Evolutionary conservation across 2,797 vertebrate species (phyloP).

Genomic region (Hyperoplus immaculatus): DNA sequence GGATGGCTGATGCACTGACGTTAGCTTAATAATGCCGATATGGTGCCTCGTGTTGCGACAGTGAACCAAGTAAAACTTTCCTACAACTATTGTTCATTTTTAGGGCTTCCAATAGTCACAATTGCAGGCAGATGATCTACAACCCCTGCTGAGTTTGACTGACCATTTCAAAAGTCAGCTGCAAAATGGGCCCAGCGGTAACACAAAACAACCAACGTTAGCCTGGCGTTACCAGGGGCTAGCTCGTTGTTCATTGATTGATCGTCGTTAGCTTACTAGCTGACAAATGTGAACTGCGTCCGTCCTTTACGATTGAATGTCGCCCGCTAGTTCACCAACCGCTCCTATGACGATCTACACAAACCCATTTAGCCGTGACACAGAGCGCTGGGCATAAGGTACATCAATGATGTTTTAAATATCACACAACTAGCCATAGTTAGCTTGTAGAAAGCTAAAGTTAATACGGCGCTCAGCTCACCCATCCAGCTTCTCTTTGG

Average conservation of each 20-base stretch:
- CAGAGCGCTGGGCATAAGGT: background rate
- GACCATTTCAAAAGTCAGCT: conserved; percentile 25
- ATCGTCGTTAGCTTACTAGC: conserved; percentile 43
- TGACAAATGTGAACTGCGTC: background rate
- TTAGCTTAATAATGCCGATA: conserved; percentile 6
- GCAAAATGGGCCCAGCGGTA: conserved; percentile 50
- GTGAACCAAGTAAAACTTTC: background rate
- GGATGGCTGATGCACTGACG: conserved; percentile 38
- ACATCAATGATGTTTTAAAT: conserved; percentile 32
- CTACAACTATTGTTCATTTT: background rate
- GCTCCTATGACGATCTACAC: too few relatives aligned
- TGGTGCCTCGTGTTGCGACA: conserved; percentile 12
- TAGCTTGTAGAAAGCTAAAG: conserved; percentile 78
- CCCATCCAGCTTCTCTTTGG: conserved; percentile 71
- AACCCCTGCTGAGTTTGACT: conserved; percentile 1
- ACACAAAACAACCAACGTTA: conserved; percentile 44
- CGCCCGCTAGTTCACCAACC: background rate
- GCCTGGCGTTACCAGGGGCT: conserved; percentile 49
- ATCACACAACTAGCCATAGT: conserved; percentile 44
- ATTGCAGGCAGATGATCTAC: background rate
- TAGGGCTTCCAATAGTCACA: too few relatives aligned
- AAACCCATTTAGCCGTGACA: background rate
- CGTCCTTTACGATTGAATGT: background rate
- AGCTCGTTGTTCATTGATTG: conserved; percentile 75
- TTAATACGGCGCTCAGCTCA: conserved; percentile 62